These are phyloP conservation scores for Danio albolineatus DNA, from an alignment of 2,797 vertebrate species.

Conservation along the genomic window DNA sequence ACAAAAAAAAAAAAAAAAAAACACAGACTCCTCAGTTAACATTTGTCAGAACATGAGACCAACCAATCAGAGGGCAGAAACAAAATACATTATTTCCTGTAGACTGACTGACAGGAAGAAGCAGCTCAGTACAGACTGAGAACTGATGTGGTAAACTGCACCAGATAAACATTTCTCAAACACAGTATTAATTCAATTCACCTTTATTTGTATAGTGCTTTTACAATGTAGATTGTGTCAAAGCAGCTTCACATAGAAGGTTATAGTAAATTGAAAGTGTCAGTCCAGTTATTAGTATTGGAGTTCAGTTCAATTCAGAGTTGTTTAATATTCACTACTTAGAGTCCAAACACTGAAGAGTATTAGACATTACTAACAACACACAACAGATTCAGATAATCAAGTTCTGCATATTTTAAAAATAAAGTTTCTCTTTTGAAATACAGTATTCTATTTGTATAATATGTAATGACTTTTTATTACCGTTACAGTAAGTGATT, in stretches of 20 bases:
- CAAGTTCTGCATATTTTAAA: no score
- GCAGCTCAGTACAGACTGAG: background rate
- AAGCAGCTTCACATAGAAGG: no score
- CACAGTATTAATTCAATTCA: no score
- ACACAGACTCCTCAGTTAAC: background rate
- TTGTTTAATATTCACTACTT: no score
- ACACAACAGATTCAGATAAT: background rate
- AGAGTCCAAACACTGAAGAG: no score
- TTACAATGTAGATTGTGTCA: no score
- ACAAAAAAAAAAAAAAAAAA: background rate
- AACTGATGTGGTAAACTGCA: constrained; percentile 8
- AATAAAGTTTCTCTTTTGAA: no score
- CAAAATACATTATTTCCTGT: background rate
- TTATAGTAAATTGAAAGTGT: no score
- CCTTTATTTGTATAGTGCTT: no score
- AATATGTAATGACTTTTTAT: background rate
- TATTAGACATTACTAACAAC: background rate
- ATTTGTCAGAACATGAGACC: background rate
- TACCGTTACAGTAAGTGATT: background rate
- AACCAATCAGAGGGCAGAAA: background rate
- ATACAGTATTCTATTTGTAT: no score
- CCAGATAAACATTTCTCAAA: background rate
- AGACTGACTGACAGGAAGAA: constrained; percentile 26
- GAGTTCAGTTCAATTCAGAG: no score
- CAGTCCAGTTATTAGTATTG: no score